Evolutionary conservation across 2,888 invertebrate species (phyloP), one percentile per base, ranked within the genome.

Genomic region (Cheilosia impressa): DNA sequence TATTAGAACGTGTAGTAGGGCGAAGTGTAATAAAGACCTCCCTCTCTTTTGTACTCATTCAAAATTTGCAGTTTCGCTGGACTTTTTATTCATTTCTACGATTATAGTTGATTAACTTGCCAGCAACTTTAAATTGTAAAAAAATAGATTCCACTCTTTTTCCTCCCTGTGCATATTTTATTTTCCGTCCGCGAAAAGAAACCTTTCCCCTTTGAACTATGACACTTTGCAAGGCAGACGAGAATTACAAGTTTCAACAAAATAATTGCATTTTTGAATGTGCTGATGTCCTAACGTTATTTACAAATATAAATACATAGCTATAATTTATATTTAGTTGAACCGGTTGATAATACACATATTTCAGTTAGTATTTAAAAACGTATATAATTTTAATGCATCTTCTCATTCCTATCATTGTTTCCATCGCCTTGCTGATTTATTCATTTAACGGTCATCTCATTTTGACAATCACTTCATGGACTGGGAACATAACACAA

Each of bases 201-300:
- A 13, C 38, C 4, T 38, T 38, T 38, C 38, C 3, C 38, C 38
- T 38, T 38, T 38, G 38, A 38, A 38, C 13, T 3, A 3, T 38
- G 13, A 38, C 38, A 38, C 38, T 13, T 38, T 38, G 38, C 38
- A 38, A 38, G 9, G 4, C 38, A 38, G 4, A 38, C 13, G 38
- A 38, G 13, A 31, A 66, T n/a, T 50, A 66, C n/a, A 50, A 15
- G 9, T 31, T 2, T 31, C 7, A 17, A 55, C 19, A 52, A 52
- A 57, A 57, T 53, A 45, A 27, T 50, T 50, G 50, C 62, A 47
- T 62, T 43, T 60, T 15, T 72, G 72, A 72, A 72, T 72, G 72
- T 52, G 50, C 34, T 34, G 7, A 58, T 71, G 50, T 71, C 38
- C 24, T 50, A 52, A 71, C 24, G 2, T 60, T 27, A 50, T 60